Evolutionary conservation across 2,888 invertebrate genomes (phyloP).

Genomic region (Gonocerus acuteangulatus): DNA sequence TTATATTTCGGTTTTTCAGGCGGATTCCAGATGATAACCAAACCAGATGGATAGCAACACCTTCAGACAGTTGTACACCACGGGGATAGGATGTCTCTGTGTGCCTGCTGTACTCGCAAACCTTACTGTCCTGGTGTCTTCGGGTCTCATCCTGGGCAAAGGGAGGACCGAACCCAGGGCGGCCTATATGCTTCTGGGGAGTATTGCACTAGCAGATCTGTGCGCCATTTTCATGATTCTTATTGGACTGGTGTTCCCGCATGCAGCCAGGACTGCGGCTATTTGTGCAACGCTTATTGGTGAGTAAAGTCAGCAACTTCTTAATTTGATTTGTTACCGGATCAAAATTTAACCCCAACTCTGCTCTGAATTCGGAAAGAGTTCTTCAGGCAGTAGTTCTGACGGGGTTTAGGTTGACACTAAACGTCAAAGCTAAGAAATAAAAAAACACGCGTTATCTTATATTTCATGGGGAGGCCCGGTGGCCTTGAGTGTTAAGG

Average conservation of each 20-base stretch:
- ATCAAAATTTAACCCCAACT: too few species aligned
- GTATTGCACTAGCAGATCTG: conserved; percentile 57
- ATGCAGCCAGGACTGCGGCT: not conserved
- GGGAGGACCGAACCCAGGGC: conserved; percentile 47
- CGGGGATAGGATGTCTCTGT: conserved; percentile 1
- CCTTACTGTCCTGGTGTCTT: conserved; percentile 57
- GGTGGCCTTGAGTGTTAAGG: too few species aligned
- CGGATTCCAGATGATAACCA: too few species aligned
- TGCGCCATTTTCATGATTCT: conserved; percentile 30
- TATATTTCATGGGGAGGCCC: too few species aligned
- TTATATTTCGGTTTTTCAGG: too few species aligned
- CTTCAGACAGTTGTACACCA: conserved; percentile 1
- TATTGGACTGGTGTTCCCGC: conserved; percentile 9
- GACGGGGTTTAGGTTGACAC: too few species aligned
- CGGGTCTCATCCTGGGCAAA: conserved; percentile 52
- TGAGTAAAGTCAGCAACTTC: too few species aligned
- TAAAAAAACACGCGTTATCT: too few species aligned
- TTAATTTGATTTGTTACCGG: too few species aligned
- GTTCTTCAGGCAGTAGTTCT: too few species aligned
- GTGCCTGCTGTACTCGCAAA: conserved; percentile 48
- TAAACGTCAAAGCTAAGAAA: too few species aligned
- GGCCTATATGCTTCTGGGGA: conserved; percentile 58
- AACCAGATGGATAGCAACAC: not conserved
- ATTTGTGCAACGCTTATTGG: conserved; percentile 18
- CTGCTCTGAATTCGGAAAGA: too few species aligned